Evolutionary conservation across 2,113 vertebrate genomes (phyloP).

Genomic region (Podocnemis expansa): DNA sequence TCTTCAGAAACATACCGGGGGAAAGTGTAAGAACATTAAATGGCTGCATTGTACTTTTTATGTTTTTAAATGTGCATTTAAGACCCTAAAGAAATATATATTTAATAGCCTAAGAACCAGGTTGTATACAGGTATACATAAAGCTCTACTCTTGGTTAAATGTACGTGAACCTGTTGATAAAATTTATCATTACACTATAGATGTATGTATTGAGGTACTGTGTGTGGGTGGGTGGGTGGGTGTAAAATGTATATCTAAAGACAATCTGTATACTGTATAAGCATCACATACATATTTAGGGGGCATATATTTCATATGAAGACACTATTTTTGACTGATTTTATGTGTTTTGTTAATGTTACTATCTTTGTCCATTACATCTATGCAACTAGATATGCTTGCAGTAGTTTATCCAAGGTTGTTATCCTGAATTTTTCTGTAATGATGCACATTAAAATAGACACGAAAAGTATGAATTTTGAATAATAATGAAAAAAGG

Average conservation of each 20-base stretch:
- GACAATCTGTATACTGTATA: neutral
- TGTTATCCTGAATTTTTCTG: neutral
- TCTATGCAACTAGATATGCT: neutral
- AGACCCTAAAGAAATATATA: neutral
- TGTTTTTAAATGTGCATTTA: neutral
- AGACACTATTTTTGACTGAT: neutral
- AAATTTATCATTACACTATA: neutral
- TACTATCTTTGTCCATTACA: slow-evolving; percentile 20
- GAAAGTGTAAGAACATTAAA: neutral
- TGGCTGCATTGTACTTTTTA: neutral
- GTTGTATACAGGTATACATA: neutral
- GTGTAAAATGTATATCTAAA: neutral
- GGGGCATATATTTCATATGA: neutral
- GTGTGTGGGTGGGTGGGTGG: neutral
- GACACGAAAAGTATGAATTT: neutral
- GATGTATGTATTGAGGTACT: neutral
- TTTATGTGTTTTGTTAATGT: slow-evolving; percentile 1
- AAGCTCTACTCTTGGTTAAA: neutral
- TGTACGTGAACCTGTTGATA: neutral
- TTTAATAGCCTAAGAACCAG: neutral
- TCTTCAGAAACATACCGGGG: neutral
- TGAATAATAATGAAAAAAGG: neutral
- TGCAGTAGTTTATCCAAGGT: neutral
- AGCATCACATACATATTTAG: slow-evolving; percentile 9
- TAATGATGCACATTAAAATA: neutral